Evolutionary conservation across 2,797 vertebrate species (phyloP), one percentile per base, ranked within the genome.

Genomic region (Varecia variegata): DNA sequence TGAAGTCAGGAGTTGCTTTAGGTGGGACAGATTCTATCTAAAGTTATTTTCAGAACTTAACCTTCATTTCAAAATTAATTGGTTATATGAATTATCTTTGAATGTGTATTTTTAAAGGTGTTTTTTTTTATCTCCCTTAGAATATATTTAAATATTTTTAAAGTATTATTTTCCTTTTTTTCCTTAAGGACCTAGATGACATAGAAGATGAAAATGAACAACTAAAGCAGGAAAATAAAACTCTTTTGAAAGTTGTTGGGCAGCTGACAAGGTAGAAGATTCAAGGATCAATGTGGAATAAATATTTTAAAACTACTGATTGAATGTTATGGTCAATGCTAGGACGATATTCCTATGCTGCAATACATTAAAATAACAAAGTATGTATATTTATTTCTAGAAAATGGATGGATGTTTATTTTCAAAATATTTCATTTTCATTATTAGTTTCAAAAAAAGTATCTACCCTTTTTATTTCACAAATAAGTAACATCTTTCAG

Each of bases 201-300:
- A 99, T 99, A 80, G 99, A 99, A 98, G 99, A 99, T 68, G 99
- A 99, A 98, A 99, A 99, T 30, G 99, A 99, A 97, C 99, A 99
- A 74, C 98, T 99, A 95, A 99, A 99, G 98, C 99, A 99, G 97
- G 99, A 99, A 99, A 99, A 99, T 98, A 99, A 99, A 99, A 99
- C 99, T 95, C 99, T 99, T 98, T 99, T 99, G 98, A 99, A 99
- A 98, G 99, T 99, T 98, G 99, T 99, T 94, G 99, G 99, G 79
- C 99, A 99, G 98, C 99, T 99, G 98, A 99, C 99, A 85, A 99
- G 99, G 99, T 99, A 99, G 99, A 99, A 98, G 98, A 98, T 95
- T 94, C 90, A 95, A 97, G 94, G 43, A 62, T 97, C 97, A 96
- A 0, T 97, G 96, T 98, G 97, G 96, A 96, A 97, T 97, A 97